These are phyloP conservation scores for Gadus macrocephalus DNA, from an alignment of 2,113 vertebrate species.

Conservation along the genomic window DNA sequence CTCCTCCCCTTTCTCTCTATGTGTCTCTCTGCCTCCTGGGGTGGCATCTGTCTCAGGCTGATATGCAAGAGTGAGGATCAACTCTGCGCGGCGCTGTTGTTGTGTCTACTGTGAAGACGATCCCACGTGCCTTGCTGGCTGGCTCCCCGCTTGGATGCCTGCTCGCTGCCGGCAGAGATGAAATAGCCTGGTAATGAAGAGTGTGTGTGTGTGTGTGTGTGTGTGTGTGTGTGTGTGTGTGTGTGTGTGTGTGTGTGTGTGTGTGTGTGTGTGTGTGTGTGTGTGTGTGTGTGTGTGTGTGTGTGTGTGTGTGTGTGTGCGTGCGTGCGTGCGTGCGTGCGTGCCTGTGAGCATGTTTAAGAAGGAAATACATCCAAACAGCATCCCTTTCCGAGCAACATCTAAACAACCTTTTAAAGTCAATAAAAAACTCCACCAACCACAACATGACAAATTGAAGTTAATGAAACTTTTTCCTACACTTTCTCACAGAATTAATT, in stretches of 20 bases:
- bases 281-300: not conserved
- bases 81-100: slow-evolving; percentile 22
- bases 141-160: slow-evolving; percentile 29
- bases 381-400: no score
- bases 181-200: slow-evolving; percentile 15
- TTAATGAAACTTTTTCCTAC: slow-evolving; percentile 16
- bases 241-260: not conserved
- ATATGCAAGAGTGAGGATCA: slow-evolving; percentile 41
- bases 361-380: not conserved
- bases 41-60: slow-evolving; percentile 48
- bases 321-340: no score
- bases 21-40: slow-evolving; percentile 15
- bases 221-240: not conserved
- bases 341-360: not conserved
- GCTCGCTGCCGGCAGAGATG: slow-evolving; percentile 23
- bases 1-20: not conserved
- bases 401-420: slow-evolving; percentile 24
- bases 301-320: no score
- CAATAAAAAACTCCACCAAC: slow-evolving; percentile 12
- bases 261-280: not conserved
- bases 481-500: slow-evolving; percentile 25
- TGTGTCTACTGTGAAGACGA: slow-evolving; percentile 30
- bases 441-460: slow-evolving; percentile 14
- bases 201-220: not conserved
- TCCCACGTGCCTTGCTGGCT: slow-evolving; percentile 31